A percentile compares a stretch with the other conserved stretches of the same genome.
phyloP scores from a whole-genome alignment of 2,113 vertebrate species.

The Aegithalos caudatus region DNA sequence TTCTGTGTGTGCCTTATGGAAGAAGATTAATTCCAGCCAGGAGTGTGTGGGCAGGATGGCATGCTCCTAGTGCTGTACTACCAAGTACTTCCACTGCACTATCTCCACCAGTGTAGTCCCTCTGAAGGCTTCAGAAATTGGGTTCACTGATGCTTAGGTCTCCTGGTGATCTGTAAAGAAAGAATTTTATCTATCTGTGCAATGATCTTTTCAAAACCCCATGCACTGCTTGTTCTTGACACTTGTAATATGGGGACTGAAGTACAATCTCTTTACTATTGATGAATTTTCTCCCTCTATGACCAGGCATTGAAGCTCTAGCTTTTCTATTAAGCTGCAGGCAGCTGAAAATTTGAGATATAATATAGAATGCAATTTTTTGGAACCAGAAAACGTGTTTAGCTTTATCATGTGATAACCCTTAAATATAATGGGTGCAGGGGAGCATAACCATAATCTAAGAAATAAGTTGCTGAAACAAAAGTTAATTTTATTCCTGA shows the following conservation, averaged over 20 bases:
- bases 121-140: not conserved
- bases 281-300: not conserved
- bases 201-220: slow-evolving; percentile 24
- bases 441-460: not conserved
- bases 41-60: not conserved
- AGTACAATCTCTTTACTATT: not conserved
- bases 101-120: not conserved
- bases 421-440: not conserved
- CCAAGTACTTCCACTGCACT: not conserved
- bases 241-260: not conserved
- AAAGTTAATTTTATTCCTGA: not conserved
- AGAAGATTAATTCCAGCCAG: not conserved
- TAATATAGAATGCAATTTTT: not conserved
- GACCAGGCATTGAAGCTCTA: not conserved
- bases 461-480: not conserved
- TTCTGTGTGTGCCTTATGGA: not conserved
- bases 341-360: not conserved
- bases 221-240: not conserved
- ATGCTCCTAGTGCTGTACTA: not conserved
- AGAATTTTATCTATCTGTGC: not conserved
- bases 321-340: not conserved
- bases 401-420: not conserved
- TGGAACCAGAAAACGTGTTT: not conserved
- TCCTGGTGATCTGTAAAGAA: not conserved
- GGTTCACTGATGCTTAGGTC: not conserved